A percentile compares a stretch with the other conserved stretches of the same genome.
phyloP scores from a whole-genome alignment of 2,797 vertebrate species.

The Coregonus sp. region DNA sequence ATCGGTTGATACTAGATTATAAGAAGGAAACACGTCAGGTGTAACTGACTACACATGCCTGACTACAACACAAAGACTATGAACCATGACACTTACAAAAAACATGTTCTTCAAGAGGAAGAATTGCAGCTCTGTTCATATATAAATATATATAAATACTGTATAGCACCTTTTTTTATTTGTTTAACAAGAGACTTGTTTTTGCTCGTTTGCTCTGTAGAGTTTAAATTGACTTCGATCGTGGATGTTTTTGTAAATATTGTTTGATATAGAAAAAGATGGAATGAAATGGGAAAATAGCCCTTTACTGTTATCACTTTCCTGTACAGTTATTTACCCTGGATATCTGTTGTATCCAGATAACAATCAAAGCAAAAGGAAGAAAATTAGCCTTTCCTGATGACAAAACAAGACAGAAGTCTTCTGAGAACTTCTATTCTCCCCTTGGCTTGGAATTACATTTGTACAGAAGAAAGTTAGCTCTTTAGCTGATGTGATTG shows the following conservation, averaged over 20 bases:
- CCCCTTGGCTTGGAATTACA: constrained; percentile 11
- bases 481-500: constrained; percentile 49
- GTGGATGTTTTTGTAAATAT: constrained; percentile 68
- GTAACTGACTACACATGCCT: constrained; percentile 11
- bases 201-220: constrained; percentile 50
- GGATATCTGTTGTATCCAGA: constrained; percentile 15
- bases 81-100: constrained; percentile 58
- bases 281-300: constrained; percentile 40
- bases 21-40: constrained; percentile 21
- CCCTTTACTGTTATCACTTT: constrained; percentile 48
- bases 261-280: constrained; percentile 41
- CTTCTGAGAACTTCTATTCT: constrained; percentile 9
- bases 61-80: constrained; percentile 26
- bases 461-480: constrained; percentile 46
- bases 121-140: constrained; percentile 56
- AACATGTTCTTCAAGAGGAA: constrained; percentile 46
- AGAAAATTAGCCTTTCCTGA: constrained; percentile 33
- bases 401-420: constrained; percentile 8
- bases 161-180: constrained; percentile 65
- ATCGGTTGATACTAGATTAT: constrained; percentile 38
- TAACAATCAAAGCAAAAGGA: constrained; percentile 28
- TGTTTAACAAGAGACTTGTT: constrained; percentile 38
- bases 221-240: constrained; percentile 60
- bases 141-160: constrained; percentile 50
- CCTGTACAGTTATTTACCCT: constrained; percentile 16